Percentiles rank a stretch among this genome's conserved stretches.
Conservation (phyloP, 2,888 invertebrate genomes). For the Caenorhabditis uteleia region DNA sequence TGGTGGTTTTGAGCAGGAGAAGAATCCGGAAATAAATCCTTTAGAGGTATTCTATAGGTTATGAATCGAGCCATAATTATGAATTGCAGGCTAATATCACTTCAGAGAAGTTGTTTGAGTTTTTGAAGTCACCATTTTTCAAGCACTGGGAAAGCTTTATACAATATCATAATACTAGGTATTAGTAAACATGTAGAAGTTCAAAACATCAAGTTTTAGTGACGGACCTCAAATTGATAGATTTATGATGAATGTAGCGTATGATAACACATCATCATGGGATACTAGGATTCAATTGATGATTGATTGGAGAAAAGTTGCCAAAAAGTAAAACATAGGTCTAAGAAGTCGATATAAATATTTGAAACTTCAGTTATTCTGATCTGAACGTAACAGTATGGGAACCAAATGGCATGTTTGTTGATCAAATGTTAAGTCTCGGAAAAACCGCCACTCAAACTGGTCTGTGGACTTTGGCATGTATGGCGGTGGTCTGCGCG, state of each 20-base stretch:
- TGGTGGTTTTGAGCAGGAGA: conserved; percentile 30
- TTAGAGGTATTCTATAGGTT: conserved; percentile 10
- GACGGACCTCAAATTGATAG: conserved; percentile 37
- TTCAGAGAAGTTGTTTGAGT: conserved; percentile 47
- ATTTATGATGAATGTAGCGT: conserved; percentile 65
- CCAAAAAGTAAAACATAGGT: conserved; percentile 32
- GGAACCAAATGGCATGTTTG: conserved; percentile 66
- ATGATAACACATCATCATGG: conserved; percentile 64
- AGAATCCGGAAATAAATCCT: conserved; percentile 37
- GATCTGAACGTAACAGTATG: conserved; percentile 66
- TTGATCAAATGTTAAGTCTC: conserved; percentile 68
- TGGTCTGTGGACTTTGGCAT: conserved; percentile 58
- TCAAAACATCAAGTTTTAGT: conserved; percentile 13
- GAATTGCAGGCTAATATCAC: conserved; percentile 43
- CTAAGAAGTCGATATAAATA: neutral
- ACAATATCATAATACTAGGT: conserved; percentile 25
- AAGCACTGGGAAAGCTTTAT: conserved; percentile 64
- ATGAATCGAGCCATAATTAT: neutral
- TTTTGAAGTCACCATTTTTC: conserved; percentile 64
- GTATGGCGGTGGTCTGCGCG: conserved; percentile 68
- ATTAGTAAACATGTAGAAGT: neutral
- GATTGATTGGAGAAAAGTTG: conserved; percentile 64
- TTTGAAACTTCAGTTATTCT: conserved; percentile 29
- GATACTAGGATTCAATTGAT: conserved; percentile 64
- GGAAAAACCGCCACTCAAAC: conserved; percentile 60